Percentiles rank a stretch among this genome's conserved stretches.
Evolutionary conservation across 2,797 vertebrate species (phyloP).

Genomic region (Sebastiscus tertius): DNA sequence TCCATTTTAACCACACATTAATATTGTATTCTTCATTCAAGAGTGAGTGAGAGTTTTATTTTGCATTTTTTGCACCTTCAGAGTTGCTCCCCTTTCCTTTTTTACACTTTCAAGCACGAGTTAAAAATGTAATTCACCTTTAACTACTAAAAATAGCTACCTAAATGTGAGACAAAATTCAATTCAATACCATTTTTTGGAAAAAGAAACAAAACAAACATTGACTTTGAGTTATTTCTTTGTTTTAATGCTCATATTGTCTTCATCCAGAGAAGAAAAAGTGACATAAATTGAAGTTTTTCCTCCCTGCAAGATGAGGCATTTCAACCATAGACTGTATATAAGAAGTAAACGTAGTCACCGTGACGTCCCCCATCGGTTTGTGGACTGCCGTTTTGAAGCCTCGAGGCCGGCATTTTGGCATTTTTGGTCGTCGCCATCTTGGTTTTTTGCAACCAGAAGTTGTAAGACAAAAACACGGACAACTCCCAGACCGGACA

Average conservation of each 20-base stretch:
- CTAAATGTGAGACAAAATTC: not conserved
- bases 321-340: not conserved
- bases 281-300: not conserved
- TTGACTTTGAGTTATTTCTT: not conserved
- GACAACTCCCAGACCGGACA: too few relatives aligned
- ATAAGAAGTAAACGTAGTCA: too few relatives aligned
- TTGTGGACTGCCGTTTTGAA: too few relatives aligned
- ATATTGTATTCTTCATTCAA: rapidly evolving
- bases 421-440: too few relatives aligned
- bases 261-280: not conserved
- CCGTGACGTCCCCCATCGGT: too few relatives aligned
- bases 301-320: not conserved
- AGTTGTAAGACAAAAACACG: too few relatives aligned
- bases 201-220: not conserved
- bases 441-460: too few relatives aligned
- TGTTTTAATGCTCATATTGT: not conserved
- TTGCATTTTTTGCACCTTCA: rapidly evolving
- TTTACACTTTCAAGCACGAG: not conserved
- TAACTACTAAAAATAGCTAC: not conserved
- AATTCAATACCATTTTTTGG: too few relatives aligned
- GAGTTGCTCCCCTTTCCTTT: not conserved
- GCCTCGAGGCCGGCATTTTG: too few relatives aligned
- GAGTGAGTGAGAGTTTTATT: not conserved
- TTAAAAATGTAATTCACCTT: not conserved
- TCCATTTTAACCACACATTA: too few relatives aligned